A percentile compares a stretch with the other conserved stretches of the same genome.
Conservation (phyloP, 2,888 invertebrate species). For the Scaptomyza caliginosa region DNA sequence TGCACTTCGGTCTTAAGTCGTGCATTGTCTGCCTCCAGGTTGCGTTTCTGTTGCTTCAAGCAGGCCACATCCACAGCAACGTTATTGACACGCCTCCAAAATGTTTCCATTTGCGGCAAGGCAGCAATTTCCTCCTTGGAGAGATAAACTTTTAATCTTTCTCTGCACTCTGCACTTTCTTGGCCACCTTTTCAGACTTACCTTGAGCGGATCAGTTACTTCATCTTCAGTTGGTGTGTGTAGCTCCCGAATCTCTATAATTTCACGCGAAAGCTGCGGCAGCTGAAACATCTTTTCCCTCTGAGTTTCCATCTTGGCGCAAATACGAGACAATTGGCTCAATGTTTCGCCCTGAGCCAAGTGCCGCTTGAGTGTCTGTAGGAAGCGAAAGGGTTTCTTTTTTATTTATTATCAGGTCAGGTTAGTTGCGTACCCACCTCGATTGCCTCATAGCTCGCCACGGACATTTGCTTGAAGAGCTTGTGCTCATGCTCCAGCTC, state of each 20-base stretch:
- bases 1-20: constrained; percentile 87
- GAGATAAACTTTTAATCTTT: background rate
- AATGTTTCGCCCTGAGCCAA: constrained; percentile 86
- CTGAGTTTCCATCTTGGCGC: constrained; percentile 88
- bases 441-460: constrained; percentile 85
- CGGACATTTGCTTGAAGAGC: constrained; percentile 86
- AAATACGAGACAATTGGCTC: constrained; percentile 87
- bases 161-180: background rate
- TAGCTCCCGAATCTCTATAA: constrained; percentile 78
- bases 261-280: constrained; percentile 64
- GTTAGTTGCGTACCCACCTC: constrained; percentile 51
- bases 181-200: background rate
- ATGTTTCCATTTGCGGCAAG: constrained; percentile 88
- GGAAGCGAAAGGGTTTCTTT: background rate
- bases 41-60: constrained; percentile 82
- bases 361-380: constrained; percentile 85
- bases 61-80: constrained; percentile 85
- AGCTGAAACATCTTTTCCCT: constrained; percentile 85
- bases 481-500: constrained; percentile 85
- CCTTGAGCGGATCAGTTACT: constrained; percentile 50
- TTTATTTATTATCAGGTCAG: too few species aligned
- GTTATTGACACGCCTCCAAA: constrained; percentile 87
- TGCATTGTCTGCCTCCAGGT: constrained; percentile 86
- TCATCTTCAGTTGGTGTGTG: constrained; percentile 58
- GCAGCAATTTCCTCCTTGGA: constrained; percentile 85